Base-by-base conservation (phyloP, 2,113 vertebrate genomes). In the Centrocercus urophasianus region DNA sequence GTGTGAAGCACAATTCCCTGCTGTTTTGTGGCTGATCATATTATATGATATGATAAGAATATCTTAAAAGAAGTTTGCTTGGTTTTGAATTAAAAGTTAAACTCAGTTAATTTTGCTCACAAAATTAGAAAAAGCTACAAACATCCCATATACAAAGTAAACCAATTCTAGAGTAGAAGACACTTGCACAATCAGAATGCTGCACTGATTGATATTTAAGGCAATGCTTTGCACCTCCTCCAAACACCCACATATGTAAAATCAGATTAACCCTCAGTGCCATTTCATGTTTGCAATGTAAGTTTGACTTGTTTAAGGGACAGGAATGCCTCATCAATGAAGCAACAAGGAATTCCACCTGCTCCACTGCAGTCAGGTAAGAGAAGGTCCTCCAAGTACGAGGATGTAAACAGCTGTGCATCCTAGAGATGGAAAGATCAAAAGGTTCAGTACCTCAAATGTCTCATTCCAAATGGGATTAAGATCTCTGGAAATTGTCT, bases 401-500 rank as follows among this genome's bases (percentile, higher is more conserved):
- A 32, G 22, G 70, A 40, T 24, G 75, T 82, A 74, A 94, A 80
- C 2, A 6, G 38, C 38, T 84, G 73, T 66, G 57, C 67, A 93
- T 71, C 59, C 73, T 56, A 90, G 25, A 84, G 71, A 89, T 6
- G 43, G 73, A 80, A 64, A 78, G 85, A 60, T 73, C 40, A 79
- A 72, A 78, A 73, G 83, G 63, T 30, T 90, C 50, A 80, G 81
- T 95, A 99, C 99, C 99, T 99, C 99, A 89, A 98, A 99, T 6
- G 98, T 98, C 95, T 99, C 99, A 1, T 98, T 98, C 99, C 99
- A 99, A 54, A 65, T 78, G 27, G 99, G 99, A 93, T 98, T 95
- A 36, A 99, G 96, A 66, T 98, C 98, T 93, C 98, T 92, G 86
- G 98, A 98, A 83, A 99, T 76, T 9, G 98, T 99, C 95, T 98